These are phyloP conservation scores for Eristalis tenax DNA, from an alignment of 2,888 invertebrate genomes.

Conservation along the genomic window DNA sequence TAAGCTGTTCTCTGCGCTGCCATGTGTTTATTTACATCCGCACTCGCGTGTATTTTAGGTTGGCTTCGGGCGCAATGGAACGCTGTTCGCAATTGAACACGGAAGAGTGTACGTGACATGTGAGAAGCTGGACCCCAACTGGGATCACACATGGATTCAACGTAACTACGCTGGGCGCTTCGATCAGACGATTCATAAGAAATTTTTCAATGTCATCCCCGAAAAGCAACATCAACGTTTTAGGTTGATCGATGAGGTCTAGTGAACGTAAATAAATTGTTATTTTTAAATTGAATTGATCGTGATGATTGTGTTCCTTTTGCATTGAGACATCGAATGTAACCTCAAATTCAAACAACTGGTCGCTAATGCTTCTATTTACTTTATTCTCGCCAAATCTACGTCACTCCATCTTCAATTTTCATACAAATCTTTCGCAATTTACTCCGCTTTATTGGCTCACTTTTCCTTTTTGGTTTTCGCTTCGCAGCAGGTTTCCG, in stretches of 20 bases:
- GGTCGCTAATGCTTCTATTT: not conserved
- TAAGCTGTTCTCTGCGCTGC: conserved; percentile 78
- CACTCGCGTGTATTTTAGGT: conserved; percentile 83
- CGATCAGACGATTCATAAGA: conserved; percentile 88
- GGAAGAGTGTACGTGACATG: conserved; percentile 91
- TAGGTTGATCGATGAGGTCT: conserved; percentile 88
- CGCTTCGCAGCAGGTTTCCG: conserved; percentile 21
- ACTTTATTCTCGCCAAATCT: not conserved
- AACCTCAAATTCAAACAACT: not conserved
- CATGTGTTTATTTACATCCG: too few species aligned
- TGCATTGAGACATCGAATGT: too few species aligned
- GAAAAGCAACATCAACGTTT: conserved; percentile 90
- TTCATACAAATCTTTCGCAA: conserved; percentile 49
- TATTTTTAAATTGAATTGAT: not conserved
- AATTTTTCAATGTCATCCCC: conserved; percentile 92
- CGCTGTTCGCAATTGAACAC: conserved; percentile 89
- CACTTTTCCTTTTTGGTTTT: conserved; percentile 21
- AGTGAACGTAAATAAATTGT: conserved; percentile 73
- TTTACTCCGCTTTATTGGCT: conserved; percentile 17
- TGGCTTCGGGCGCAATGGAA: conserved; percentile 89
- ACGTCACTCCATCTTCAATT: not conserved
- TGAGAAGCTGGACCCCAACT: conserved; percentile 90
- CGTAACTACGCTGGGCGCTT: conserved; percentile 85
- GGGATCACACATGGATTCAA: conserved; percentile 89
- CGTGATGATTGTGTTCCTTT: too few species aligned